A percentile compares a stretch with the other conserved stretches of the same genome.
phyloP scores from a whole-genome alignment of 2,888 invertebrate genomes.

The Drosophila acutilabella region DNA sequence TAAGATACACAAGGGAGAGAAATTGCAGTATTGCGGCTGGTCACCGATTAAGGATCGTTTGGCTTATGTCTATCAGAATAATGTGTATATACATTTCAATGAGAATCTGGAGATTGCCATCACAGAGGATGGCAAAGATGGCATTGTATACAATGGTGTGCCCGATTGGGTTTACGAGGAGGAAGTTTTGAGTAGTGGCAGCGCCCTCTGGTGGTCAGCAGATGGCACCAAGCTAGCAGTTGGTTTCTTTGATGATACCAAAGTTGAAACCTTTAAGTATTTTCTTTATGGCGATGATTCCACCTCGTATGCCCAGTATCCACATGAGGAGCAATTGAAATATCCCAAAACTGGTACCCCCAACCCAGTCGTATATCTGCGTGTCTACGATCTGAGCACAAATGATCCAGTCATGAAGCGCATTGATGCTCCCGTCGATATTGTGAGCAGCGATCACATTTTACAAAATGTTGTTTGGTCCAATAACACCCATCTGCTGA shows the following conservation, averaged over 20 bases:
- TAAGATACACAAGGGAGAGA: constrained; percentile 86
- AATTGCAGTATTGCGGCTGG: constrained; percentile 89
- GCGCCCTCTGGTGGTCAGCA: constrained; percentile 93
- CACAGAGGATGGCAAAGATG: constrained; percentile 88
- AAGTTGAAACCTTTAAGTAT: constrained; percentile 88
- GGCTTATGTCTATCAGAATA: constrained; percentile 89
- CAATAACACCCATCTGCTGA: constrained; percentile 88
- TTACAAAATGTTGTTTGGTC: constrained; percentile 91
- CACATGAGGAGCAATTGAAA: constrained; percentile 88
- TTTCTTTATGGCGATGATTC: constrained; percentile 89
- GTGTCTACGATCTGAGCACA: constrained; percentile 87
- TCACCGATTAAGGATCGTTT: constrained; percentile 86
- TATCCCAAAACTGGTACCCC: constrained; percentile 92
- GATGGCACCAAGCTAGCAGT: constrained; percentile 89
- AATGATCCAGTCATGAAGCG: constrained; percentile 81
- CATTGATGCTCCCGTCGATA: constrained; percentile 86
- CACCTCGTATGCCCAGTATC: constrained; percentile 88
- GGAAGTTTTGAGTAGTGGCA: constrained; percentile 90
- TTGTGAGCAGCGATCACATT: constrained; percentile 88
- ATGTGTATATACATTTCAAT: constrained; percentile 86
- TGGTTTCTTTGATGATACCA: constrained; percentile 90
- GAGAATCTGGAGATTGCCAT: constrained; percentile 84
- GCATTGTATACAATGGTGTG: constrained; percentile 91
- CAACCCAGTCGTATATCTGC: constrained; percentile 90
- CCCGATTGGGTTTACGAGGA: constrained; percentile 98